Conservation (phyloP, 2,888 invertebrate species). For the Himalopsyche anomala region DNA sequence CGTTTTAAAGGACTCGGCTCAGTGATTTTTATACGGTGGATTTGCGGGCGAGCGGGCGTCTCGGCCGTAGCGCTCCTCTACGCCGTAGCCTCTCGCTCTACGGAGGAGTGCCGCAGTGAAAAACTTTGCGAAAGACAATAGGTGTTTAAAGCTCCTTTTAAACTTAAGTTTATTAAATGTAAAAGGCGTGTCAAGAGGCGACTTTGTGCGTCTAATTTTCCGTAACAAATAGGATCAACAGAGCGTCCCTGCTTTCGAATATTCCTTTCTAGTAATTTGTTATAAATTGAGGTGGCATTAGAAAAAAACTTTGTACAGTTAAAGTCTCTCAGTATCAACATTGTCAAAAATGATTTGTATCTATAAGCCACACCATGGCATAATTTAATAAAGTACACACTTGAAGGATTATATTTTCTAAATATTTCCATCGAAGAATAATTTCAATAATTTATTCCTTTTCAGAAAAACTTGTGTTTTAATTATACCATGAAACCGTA, state of each 20-base stretch:
- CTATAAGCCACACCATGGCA: background rate
- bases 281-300: slow-evolving; percentile 36
- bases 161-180: slow-evolving; percentile 63
- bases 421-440: too few species aligned
- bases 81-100: slow-evolving; percentile 59
- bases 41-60: slow-evolving; percentile 73
- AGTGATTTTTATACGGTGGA: slow-evolving; percentile 76
- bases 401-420: too few species aligned
- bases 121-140: slow-evolving; percentile 58
- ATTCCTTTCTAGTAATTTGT: background rate
- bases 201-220: slow-evolving; percentile 57
- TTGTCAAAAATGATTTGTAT: slow-evolving; percentile 42
- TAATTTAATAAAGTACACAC: too few species aligned
- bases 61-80: slow-evolving; percentile 57
- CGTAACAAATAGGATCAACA: slow-evolving; percentile 60
- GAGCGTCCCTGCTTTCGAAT: slow-evolving; percentile 9
- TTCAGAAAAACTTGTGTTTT: too few species aligned
- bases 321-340: background rate
- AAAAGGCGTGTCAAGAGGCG: slow-evolving; percentile 60
- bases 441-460: too few species aligned
- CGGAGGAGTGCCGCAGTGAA: slow-evolving; percentile 4
- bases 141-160: slow-evolving; percentile 60
- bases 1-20: slow-evolving; percentile 65
- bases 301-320: slow-evolving; percentile 28
- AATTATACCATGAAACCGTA: too few species aligned